Evolutionary conservation across 30 jellyfish, hydroid and myxozoan species (phyloP).

Genomic region (Euphysa ruthae): DNA sequence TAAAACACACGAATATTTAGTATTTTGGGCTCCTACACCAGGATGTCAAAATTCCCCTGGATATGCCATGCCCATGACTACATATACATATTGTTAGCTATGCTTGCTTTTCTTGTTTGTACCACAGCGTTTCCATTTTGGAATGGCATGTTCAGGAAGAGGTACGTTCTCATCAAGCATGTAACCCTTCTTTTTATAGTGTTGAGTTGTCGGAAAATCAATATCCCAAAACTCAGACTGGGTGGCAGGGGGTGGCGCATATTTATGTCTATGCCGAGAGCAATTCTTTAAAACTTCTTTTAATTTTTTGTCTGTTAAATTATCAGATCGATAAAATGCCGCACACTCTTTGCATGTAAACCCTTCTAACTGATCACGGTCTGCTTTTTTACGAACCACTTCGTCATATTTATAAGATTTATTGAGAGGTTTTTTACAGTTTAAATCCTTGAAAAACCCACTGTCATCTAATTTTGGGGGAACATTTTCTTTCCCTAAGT

Average conservation of each 20-base stretch:
- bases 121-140: too few relatives aligned
- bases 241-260: slow-evolving; percentile 60
- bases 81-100: too few relatives aligned
- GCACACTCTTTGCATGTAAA: slow-evolving; percentile 65
- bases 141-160: slow-evolving; percentile 68
- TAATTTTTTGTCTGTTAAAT: slow-evolving; percentile 7
- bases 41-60: too few relatives aligned
- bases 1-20: too few relatives aligned
- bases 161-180: slow-evolving; percentile 63
- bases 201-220: slow-evolving; percentile 71
- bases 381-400: slow-evolving; percentile 62
- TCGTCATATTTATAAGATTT: slow-evolving; percentile 40
- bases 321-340: slow-evolving; percentile 16
- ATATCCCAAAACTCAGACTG: slow-evolving; percentile 76
- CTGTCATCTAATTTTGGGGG: neutral
- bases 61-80: too few relatives aligned
- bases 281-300: slow-evolving; percentile 19
- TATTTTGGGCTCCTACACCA: too few relatives aligned
- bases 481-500: neutral
- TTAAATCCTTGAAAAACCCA: neutral
- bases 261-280: slow-evolving; percentile 22
- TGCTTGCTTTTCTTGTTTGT: too few relatives aligned
- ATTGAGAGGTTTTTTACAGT: neutral
- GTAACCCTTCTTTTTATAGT: slow-evolving; percentile 48
- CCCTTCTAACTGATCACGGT: slow-evolving; percentile 68